Conservation (phyloP, 2,888 invertebrate species). For the Chironomus tentans region DNA sequence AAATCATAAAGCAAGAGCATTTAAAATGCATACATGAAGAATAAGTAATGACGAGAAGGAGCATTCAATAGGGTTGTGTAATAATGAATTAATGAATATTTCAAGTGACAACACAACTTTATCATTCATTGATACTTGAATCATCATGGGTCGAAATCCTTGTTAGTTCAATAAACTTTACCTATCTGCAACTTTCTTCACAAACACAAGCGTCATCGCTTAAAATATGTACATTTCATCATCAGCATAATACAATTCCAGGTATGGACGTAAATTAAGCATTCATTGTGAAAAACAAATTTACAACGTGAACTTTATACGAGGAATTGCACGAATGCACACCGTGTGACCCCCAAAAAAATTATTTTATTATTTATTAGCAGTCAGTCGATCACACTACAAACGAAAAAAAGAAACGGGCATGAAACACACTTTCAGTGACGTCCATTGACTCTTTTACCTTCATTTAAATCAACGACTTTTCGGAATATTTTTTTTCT, state of each 20-base stretch:
- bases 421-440: conserved; percentile 15
- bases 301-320: neutral
- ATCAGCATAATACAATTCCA: neutral
- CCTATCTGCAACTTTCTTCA: neutral
- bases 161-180: neutral
- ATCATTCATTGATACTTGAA: neutral
- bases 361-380: neutral
- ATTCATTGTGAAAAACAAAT: neutral
- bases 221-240: neutral
- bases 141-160: neutral
- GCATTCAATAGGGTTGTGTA: neutral
- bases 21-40: neutral
- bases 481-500: conserved; percentile 7
- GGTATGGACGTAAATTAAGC: neutral
- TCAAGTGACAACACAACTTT: neutral
- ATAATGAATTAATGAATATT: neutral
- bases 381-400: neutral
- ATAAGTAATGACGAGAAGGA: neutral
- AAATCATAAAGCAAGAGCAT: neutral
- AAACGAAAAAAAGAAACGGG: conserved; percentile 9
- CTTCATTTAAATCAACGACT: conserved; percentile 22
- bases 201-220: neutral
- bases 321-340: neutral
- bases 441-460: conserved; percentile 25
- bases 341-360: conserved; percentile 8